Percentiles rank a stretch among this genome's conserved stretches.
Conservation (phyloP, 1,140 invertebrate genomes). For the Drosophila elegans region DNA sequence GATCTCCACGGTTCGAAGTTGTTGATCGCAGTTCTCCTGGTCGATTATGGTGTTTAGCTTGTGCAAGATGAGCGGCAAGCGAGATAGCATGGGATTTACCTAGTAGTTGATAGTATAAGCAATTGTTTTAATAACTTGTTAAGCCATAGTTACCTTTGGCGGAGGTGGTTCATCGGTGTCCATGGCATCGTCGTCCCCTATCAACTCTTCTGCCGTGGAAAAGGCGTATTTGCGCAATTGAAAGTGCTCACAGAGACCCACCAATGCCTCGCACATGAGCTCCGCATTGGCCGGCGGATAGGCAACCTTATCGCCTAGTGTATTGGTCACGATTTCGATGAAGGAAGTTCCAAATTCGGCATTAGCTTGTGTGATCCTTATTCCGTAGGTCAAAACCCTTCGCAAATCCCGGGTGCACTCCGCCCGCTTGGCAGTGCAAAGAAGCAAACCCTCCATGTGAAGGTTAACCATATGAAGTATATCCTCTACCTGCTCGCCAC, state of each 20-base stretch:
- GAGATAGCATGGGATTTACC: slow-evolving; percentile 73
- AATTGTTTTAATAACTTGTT: background rate
- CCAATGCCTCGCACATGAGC: slow-evolving; percentile 77
- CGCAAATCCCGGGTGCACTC: slow-evolving; percentile 65
- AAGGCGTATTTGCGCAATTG: slow-evolving; percentile 73
- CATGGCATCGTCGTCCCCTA: slow-evolving; percentile 50
- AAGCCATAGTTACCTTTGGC: slow-evolving; percentile 31
- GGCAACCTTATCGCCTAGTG: slow-evolving; percentile 69
- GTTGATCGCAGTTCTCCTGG: slow-evolving; percentile 41
- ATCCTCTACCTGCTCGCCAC: slow-evolving; percentile 53
- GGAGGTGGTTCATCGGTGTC: slow-evolving; percentile 55
- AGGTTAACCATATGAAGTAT: slow-evolving; percentile 81
- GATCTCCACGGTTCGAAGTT: slow-evolving; percentile 75
- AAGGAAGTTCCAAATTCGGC: slow-evolving; percentile 71
- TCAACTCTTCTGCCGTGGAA: slow-evolving; percentile 10
- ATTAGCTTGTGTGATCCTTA: slow-evolving; percentile 72
- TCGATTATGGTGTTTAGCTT: slow-evolving; percentile 76
- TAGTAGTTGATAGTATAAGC: background rate
- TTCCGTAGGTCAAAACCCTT: slow-evolving; percentile 72
- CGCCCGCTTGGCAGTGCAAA: slow-evolving; percentile 67
- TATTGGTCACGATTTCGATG: slow-evolving; percentile 70
- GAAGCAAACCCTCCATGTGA: slow-evolving; percentile 81
- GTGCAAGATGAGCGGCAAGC: slow-evolving; percentile 72
- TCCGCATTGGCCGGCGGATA: slow-evolving; percentile 72
- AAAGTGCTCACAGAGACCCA: slow-evolving; percentile 80